Evolutionary conservation across 2,888 invertebrate species (phyloP).

Genomic region (Diogma glabrata): DNA sequence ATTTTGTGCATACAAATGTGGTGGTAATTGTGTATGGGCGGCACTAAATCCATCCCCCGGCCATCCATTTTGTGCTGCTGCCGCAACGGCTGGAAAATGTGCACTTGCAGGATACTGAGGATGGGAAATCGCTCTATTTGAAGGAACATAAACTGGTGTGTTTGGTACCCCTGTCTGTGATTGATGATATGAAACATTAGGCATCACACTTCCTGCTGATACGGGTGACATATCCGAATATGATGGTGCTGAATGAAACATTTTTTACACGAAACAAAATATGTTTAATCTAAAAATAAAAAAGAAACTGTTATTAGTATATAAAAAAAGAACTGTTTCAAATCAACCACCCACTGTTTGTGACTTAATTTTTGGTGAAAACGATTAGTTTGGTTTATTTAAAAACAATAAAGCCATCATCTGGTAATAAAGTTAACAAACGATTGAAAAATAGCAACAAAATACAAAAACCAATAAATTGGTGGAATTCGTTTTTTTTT

Average conservation of each 20-base stretch:
- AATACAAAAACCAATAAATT: too few species aligned
- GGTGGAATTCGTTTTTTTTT: too few species aligned
- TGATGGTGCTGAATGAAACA: conserved; percentile 35
- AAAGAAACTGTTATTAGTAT: too few species aligned
- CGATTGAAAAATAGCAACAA: too few species aligned
- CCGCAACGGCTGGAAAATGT: conserved; percentile 33
- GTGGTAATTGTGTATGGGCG: conserved; percentile 39
- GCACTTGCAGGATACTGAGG: conserved; percentile 39
- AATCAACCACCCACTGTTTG: too few species aligned
- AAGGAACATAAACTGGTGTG: conserved; percentile 57
- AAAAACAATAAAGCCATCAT: too few species aligned
- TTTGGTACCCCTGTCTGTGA: conserved; percentile 25
- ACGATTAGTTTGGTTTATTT: too few species aligned
- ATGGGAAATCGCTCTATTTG: conserved; percentile 45
- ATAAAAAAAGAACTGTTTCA: too few species aligned
- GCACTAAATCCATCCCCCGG: conserved; percentile 36
- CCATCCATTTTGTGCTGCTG: conserved; percentile 37
- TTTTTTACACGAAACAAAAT: too few species aligned
- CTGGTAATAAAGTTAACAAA: too few species aligned
- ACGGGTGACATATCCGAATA: conserved; percentile 31
- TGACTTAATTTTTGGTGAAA: too few species aligned
- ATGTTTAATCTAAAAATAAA: too few species aligned
- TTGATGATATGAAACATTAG: conserved; percentile 31
- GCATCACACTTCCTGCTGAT: conserved; percentile 23
- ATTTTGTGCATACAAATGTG: conserved; percentile 69